Evolutionary conservation across 2,888 invertebrate genomes (phyloP).

Genomic region (Dasysyrphus albostriatus): DNA sequence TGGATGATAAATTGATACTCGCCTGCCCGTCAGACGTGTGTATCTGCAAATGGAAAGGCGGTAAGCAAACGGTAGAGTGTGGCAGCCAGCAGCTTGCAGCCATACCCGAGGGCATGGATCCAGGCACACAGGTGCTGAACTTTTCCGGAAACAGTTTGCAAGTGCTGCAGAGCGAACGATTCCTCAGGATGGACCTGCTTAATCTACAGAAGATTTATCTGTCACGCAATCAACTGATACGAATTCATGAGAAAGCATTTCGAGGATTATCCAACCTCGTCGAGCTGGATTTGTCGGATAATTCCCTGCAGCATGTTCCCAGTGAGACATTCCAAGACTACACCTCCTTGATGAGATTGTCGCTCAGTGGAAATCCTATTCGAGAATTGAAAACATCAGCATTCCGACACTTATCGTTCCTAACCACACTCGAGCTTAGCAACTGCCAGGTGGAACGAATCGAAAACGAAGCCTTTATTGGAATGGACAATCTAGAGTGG

Average conservation of each 20-base stretch:
- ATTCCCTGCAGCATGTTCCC: slow-evolving; percentile 91
- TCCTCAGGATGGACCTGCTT: slow-evolving; percentile 90
- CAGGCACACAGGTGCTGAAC: slow-evolving; percentile 94
- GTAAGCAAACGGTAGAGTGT: slow-evolving; percentile 96
- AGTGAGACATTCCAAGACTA: slow-evolving; percentile 91
- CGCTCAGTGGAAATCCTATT: slow-evolving; percentile 93
- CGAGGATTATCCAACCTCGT: slow-evolving; percentile 93
- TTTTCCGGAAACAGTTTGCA: slow-evolving; percentile 93
- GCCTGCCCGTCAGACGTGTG: slow-evolving; percentile 90
- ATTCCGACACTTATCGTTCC: slow-evolving; percentile 89
- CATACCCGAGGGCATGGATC: slow-evolving; percentile 91
- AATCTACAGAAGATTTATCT: slow-evolving; percentile 95
- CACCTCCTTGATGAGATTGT: slow-evolving; percentile 92
- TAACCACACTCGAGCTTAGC: slow-evolving; percentile 92
- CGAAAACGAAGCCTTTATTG: slow-evolving; percentile 92
- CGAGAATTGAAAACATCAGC: slow-evolving; percentile 88
- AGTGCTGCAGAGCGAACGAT: slow-evolving; percentile 90
- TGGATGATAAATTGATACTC: slow-evolving; percentile 71
- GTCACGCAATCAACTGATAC: slow-evolving; percentile 90
- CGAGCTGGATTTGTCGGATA: slow-evolving; percentile 93
- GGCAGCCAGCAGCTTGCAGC: slow-evolving; percentile 90
- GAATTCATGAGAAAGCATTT: slow-evolving; percentile 92
- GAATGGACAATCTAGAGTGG: slow-evolving; percentile 92
- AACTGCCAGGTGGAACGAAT: slow-evolving; percentile 91
- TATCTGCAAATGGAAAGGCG: slow-evolving; percentile 96